Evolutionary conservation across 2,797 vertebrate genomes (phyloP), one percentile per base, ranked within the genome.

Genomic region (Yasuhikotakia modesta): DNA sequence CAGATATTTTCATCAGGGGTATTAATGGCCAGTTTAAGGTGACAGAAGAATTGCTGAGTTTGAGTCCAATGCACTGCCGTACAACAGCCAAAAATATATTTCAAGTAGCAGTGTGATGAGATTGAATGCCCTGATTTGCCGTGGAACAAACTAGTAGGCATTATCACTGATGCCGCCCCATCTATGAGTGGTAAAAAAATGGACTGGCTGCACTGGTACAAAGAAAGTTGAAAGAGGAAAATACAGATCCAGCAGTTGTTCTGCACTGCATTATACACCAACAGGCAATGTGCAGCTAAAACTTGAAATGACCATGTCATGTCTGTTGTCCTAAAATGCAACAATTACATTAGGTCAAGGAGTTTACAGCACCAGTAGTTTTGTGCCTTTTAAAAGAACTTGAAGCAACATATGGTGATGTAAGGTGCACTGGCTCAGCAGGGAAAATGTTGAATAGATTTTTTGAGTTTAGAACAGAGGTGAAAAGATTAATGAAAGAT

Each of bases 291-390:
- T 55, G 52, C 19, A 55, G 78, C 45, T 83, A 78, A 84, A 10
- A 0, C 50, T 52, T 81, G 61, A 1, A 76, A 2, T 85, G 69
- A 76, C 68, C 68, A 79, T 76, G 72, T 82, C 32, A 80, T 80
- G 83, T 82, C 82, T 83, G 73, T 73, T 2, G 72, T 82, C 48
- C 35, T 39, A 39, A 88, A 86, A 86, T 80, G 61, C 65, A 75
- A 82, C 61, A 79, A 82, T 22, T 61, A 82, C 0, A 84, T 87
- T 67, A 77, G 66, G 13, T 45, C 76, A 66, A 85, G 52, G 61
- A 52, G 67, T 16, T 84, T 82, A 82, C 61, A 83, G 2, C 83
- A 81, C 55, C 1, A 7, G 2, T 1, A 1, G 35, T 39, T 39
- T 39, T 10, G 8, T 39, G 35, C 35, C 35, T 39, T 39, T 39